Evolutionary conservation across 2,797 vertebrate species (phyloP).

Genomic region (Myoxocephalus aenaeus): DNA sequence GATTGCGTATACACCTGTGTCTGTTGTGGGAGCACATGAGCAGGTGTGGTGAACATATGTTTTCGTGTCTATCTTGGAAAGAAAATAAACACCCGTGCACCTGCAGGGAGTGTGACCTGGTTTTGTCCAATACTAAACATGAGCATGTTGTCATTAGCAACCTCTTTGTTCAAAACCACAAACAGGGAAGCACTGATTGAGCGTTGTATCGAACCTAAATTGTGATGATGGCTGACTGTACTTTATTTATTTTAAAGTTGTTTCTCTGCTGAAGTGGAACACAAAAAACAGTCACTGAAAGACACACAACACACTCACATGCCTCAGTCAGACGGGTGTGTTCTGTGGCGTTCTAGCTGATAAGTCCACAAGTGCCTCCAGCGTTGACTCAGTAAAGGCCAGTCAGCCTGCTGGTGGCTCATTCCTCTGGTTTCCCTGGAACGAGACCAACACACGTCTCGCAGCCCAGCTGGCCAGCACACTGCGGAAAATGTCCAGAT

Average conservation of each 20-base stretch:
- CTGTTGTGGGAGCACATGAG: constrained; percentile 20
- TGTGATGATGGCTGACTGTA: not conserved
- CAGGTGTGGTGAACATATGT: constrained; percentile 8
- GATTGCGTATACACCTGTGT: constrained; percentile 5
- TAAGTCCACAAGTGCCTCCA: constrained; percentile 41
- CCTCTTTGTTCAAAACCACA: constrained; percentile 14
- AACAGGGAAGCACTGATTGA: constrained; percentile 14
- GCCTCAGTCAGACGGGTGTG: constrained; percentile 41
- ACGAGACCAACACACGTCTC: constrained; percentile 44
- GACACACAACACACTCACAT: constrained; percentile 17
- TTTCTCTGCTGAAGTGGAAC: constrained; percentile 14
- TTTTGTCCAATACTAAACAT: constrained; percentile 42
- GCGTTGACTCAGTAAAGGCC: constrained; percentile 54
- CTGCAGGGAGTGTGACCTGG: constrained; percentile 38
- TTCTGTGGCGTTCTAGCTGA: constrained; percentile 38
- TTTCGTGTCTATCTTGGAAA: not conserved
- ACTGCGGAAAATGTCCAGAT: constrained; percentile 37
- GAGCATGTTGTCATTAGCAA: constrained; percentile 64
- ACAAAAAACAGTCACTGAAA: constrained; percentile 9
- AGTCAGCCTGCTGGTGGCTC: constrained; percentile 49
- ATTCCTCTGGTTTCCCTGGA: constrained; percentile 67
- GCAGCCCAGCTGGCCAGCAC: constrained; percentile 15
- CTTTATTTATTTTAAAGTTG: not conserved
- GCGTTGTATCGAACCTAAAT: constrained; percentile 1
- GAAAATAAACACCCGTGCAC: constrained; percentile 10